These are phyloP conservation scores for Proterorhinus semilunaris DNA, from an alignment of 2,113 vertebrate species.

Conservation along the genomic window DNA sequence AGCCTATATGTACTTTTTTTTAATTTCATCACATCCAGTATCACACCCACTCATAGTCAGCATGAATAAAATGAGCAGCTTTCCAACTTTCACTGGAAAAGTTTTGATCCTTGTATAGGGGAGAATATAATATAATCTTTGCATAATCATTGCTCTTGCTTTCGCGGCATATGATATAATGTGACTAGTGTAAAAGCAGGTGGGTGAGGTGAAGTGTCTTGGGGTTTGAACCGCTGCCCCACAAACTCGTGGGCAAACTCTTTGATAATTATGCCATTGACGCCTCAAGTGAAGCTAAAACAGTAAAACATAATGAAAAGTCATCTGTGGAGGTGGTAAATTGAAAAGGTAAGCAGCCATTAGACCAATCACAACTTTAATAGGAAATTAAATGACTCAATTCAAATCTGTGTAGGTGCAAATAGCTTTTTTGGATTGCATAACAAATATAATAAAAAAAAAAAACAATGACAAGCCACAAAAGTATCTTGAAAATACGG, in stretches of 20 bases:
- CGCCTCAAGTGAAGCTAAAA: background rate
- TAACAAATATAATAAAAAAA: background rate
- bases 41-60: no score
- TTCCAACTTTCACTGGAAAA: no score
- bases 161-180: no score
- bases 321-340: constrained; percentile 6
- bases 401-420: constrained; percentile 9
- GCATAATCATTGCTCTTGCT: no score
- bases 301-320: background rate
- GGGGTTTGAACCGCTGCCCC: no score
- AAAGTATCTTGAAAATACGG: background rate
- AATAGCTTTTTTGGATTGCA: background rate
- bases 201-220: no score
- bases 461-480: background rate
- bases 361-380: constrained; percentile 10
- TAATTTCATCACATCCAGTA: no score
- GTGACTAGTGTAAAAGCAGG: no score
- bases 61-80: no score
- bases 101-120: no score
- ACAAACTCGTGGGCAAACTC: background rate
- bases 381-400: constrained; percentile 5
- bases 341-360: constrained; percentile 5
- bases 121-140: no score
- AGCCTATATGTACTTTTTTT: no score
- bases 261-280: background rate